Evolutionary conservation across 1,140 invertebrate species (phyloP).

Genomic region (Drosophila tsacasi): DNA sequence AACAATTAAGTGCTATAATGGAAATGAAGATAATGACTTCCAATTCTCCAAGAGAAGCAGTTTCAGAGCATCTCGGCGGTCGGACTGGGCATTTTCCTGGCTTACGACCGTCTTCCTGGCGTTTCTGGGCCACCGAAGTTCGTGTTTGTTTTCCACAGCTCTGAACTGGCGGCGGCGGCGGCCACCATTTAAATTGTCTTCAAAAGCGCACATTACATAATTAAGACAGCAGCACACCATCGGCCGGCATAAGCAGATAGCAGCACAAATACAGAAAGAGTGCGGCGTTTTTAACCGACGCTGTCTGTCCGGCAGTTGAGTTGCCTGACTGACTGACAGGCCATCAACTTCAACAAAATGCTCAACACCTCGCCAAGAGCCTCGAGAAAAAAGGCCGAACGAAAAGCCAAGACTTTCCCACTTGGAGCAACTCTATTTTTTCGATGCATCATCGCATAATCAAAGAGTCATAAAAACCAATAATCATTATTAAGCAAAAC

Average conservation of each 20-base stretch:
- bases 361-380: slow-evolving; percentile 66
- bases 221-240: slow-evolving; percentile 71
- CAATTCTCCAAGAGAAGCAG: neutral
- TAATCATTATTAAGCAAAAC: slow-evolving; percentile 84
- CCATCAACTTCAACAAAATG: slow-evolving; percentile 75
- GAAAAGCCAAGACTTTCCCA: slow-evolving; percentile 55
- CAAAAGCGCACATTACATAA: slow-evolving; percentile 80
- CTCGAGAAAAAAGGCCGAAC: slow-evolving; percentile 10
- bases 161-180: slow-evolving; percentile 33
- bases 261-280: slow-evolving; percentile 32
- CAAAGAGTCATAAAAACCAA: slow-evolving; percentile 83
- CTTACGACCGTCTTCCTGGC: slow-evolving; percentile 27
- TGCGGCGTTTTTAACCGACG: slow-evolving; percentile 38
- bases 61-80: slow-evolving; percentile 32
- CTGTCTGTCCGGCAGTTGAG: slow-evolving; percentile 51
- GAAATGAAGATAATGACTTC: neutral
- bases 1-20: neutral
- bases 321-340: slow-evolving; percentile 72
- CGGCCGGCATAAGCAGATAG: slow-evolving; percentile 36
- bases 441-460: slow-evolving; percentile 82
- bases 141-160: slow-evolving; percentile 80
- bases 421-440: slow-evolving; percentile 59
- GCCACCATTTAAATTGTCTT: slow-evolving; percentile 75
- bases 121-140: slow-evolving; percentile 55
- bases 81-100: slow-evolving; percentile 22